Evolutionary conservation across 1,140 invertebrate genomes (phyloP).

Genomic region (Aphelinus atriplicis): DNA sequence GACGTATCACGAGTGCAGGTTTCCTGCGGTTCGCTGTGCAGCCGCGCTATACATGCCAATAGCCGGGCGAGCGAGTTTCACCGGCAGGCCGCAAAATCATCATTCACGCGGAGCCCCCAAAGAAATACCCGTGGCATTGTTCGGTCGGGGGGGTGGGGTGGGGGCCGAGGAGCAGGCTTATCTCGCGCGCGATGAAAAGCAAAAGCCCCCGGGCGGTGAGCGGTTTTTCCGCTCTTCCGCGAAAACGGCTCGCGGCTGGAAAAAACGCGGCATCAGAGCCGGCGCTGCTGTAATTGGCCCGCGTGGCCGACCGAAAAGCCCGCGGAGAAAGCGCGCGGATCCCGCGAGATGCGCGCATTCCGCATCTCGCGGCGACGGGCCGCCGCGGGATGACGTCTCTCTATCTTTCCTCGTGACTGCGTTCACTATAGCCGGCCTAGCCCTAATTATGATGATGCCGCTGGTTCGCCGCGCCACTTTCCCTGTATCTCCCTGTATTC

Average conservation of each 20-base stretch:
- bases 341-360: slow-evolving; percentile 1
- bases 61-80: no score
- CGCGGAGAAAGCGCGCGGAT: slow-evolving; percentile 6
- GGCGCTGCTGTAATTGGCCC: not conserved
- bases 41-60: no score
- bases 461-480: not conserved
- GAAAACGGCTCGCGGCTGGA: not conserved
- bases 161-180: no score
- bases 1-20: no score
- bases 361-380: not conserved
- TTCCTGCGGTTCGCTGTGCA: no score
- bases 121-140: not conserved
- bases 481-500: not conserved
- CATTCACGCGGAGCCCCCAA: not conserved
- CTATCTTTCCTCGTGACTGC: no score
- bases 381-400: no score
- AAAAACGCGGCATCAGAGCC: not conserved
- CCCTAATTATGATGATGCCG: slow-evolving; percentile 5
- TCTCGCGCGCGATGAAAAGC: no score
- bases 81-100: not conserved
- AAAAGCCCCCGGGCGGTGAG: not conserved
- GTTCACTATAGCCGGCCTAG: not conserved
- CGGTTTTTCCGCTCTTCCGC: slow-evolving; percentile 14
- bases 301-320: not conserved
- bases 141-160: no score